Conservation (phyloP, 2,113 vertebrate genomes). For the Tupaia chinensis region DNA sequence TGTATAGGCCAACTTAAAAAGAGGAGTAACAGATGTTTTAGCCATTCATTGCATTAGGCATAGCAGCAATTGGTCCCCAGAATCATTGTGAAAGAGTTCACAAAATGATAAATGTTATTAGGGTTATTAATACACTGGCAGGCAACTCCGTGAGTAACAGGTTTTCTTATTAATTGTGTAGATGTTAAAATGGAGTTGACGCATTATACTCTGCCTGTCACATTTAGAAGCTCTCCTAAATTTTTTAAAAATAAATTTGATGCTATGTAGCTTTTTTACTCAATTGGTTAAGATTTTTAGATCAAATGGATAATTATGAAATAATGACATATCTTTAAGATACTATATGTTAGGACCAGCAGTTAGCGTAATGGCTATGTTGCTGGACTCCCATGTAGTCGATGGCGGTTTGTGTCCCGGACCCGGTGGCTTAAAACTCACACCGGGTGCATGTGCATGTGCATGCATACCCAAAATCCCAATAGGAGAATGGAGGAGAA, state of each 20-base stretch:
- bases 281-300: background rate
- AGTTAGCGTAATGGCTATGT: too few relatives aligned
- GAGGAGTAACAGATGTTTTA: slow-evolving; percentile 34
- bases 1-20: background rate
- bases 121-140: background rate
- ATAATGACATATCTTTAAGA: background rate
- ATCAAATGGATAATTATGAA: background rate
- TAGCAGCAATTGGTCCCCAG: background rate
- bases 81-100: background rate
- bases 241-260: background rate
- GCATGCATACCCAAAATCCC: too few relatives aligned
- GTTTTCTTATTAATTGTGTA: background rate
- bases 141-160: background rate
- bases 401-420: too few relatives aligned
- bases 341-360: too few relatives aligned
- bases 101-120: background rate
- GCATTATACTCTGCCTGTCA: background rate
- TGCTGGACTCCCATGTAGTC: too few relatives aligned
- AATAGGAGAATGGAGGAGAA: too few relatives aligned
- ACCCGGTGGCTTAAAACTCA: too few relatives aligned
- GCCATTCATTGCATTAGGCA: background rate
- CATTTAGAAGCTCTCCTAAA: background rate
- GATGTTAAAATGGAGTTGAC: background rate
- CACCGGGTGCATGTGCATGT: too few relatives aligned
- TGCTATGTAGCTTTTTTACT: background rate